Evolutionary conservation across 2,888 invertebrate species (phyloP).

Genomic region (Criorhina ranunculi): DNA sequence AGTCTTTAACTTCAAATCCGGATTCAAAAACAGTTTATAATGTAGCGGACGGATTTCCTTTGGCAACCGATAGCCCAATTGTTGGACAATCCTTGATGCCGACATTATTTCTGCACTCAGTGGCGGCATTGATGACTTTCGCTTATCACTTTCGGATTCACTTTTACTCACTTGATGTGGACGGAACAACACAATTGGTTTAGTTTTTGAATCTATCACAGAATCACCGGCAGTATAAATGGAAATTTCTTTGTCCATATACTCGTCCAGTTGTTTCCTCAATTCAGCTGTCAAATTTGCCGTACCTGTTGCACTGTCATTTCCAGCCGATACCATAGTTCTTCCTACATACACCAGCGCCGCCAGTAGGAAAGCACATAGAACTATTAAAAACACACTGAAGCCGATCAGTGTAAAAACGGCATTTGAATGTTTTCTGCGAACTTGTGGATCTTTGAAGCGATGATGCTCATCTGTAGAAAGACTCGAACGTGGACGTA

Average conservation of each 20-base stretch:
- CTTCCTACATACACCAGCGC: conserved; percentile 83
- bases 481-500: conserved; percentile 83
- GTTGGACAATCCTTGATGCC: conserved; percentile 82
- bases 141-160: conserved; percentile 28
- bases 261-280: conserved; percentile 19
- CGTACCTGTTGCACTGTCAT: conserved; percentile 43
- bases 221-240: conserved; percentile 19
- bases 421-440: conserved; percentile 79
- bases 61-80: conserved; percentile 86
- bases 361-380: conserved; percentile 82
- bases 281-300: conserved; percentile 58
- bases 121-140: conserved; percentile 44
- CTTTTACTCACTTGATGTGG: conserved; percentile 54
- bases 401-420: conserved; percentile 82
- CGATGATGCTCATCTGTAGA: conserved; percentile 83
- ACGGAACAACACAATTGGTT: conserved; percentile 78
- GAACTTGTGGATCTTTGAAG: conserved; percentile 79
- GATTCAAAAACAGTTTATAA: conserved; percentile 88
- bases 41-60: conserved; percentile 86
- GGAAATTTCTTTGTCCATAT: conserved; percentile 53
- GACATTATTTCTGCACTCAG: conserved; percentile 79
- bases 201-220: conserved; percentile 74
- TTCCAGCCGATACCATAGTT: conserved; percentile 50
- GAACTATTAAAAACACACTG: conserved; percentile 82
- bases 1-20: conserved; percentile 87